Evolutionary conservation across 2,888 invertebrate genomes (phyloP), one percentile per base, ranked within the genome.

Genomic region (Lottia scabra): DNA sequence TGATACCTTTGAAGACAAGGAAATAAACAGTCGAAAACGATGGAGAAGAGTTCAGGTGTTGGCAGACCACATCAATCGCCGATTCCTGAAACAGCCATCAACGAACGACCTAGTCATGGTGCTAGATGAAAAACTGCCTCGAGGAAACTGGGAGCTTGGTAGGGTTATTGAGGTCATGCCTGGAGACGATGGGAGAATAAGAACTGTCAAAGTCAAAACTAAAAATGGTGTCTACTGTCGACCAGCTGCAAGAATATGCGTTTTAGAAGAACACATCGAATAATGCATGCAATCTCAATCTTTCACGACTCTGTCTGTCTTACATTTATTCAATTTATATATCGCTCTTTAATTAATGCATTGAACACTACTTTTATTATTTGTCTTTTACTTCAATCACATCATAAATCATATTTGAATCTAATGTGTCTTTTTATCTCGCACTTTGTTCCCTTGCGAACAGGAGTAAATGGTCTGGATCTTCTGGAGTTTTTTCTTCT

Each of bases 11-110:
- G n/a, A 65, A 19, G 63, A 46, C 5, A 43, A 45, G n/a, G 70
- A 71, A 48, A 56, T 71, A 30, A 62, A 62, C 63, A 70, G 67
- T 46, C 30, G 67, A 6, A 15, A 62, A 12, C 30, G 64, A 12
- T 73, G 70, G 71, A 38, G 70, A 19, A 70, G n/a, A 46, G 46
- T 46, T 16, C 46, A 46, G 6, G 46, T 46, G 0, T n/a, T 46
- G 15, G 15, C 16, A 16, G n/a, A 15, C 5, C 46, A 46, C n/a
- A n/a, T 46, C 5, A 16, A 15, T 16, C 15, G n/a, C 2, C 46
- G 46, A 16, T 46, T 46, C 16, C 46, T 46, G 15, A 46, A 15
- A 46, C 15, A 46, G 16, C 46, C n/a, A 15, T 5, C 15, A 16
- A 5, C n/a, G 15, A 15, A 46, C n/a, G 46, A 46, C n/a, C n/a